Evolutionary conservation across 1,140 invertebrate species (phyloP).

Genomic region (Agrypnia vestita): DNA sequence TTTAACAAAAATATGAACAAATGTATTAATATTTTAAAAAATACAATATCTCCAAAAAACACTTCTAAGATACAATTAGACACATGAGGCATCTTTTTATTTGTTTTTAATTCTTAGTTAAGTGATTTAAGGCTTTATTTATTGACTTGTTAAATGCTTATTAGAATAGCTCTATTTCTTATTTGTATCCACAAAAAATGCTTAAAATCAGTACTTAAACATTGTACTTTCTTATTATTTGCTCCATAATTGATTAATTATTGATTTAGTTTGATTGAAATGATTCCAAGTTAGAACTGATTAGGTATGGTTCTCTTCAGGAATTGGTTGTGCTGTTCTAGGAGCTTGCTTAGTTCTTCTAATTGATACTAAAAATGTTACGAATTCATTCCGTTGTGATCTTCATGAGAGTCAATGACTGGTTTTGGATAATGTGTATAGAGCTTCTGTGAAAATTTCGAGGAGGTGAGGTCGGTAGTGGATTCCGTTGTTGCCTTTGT

Average conservation of each 20-base stretch:
- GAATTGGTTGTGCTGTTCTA: no score
- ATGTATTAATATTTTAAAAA: no score
- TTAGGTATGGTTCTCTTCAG: no score
- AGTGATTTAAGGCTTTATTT: conserved; percentile 5
- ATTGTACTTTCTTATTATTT: conserved; percentile 4
- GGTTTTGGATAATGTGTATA: neutral
- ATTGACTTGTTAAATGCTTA: conserved; percentile 2
- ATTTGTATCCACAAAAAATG: no score
- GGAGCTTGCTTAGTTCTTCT: no score
- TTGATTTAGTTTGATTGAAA: no score
- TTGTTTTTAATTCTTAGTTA: conserved; percentile 4
- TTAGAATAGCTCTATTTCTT: neutral
- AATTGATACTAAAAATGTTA: neutral
- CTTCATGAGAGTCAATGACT: neutral
- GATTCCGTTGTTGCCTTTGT: conserved; percentile 19
- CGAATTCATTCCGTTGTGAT: neutral
- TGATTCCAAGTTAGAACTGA: no score
- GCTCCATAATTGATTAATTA: neutral
- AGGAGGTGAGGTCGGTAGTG: neutral
- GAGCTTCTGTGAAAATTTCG: neutral
- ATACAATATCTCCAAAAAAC: neutral
- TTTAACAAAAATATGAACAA: no score
- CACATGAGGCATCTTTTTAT: conserved; percentile 30
- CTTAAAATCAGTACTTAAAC: conserved; percentile 22
- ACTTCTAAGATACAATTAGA: neutral